Percentiles rank a stretch among this genome's conserved stretches.
Evolutionary conservation across 2,888 invertebrate genomes (phyloP).

Genomic region (Carpatolechia fugitivella): DNA sequence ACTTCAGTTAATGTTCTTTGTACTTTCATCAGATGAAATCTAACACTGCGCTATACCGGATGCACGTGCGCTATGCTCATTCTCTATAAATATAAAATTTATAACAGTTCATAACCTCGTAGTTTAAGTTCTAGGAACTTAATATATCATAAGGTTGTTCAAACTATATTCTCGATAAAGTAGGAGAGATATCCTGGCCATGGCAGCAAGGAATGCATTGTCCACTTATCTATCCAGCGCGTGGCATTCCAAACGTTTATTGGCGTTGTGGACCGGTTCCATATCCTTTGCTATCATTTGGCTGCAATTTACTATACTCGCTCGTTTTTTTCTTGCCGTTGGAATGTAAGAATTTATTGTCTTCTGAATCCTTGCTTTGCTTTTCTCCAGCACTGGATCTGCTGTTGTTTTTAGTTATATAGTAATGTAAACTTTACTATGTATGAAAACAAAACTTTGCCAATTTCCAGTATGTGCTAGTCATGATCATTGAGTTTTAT

Average conservation of each 20-base stretch:
- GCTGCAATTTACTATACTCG: constrained; percentile 25
- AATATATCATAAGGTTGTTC: neutral
- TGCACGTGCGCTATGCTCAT: neutral
- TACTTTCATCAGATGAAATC: neutral
- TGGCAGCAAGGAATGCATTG: constrained; percentile 10
- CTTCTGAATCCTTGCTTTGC: neutral
- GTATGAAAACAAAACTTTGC: too few relatives aligned
- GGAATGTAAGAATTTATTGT: neutral
- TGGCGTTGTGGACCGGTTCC: constrained; percentile 49
- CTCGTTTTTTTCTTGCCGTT: neutral
- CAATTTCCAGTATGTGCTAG: too few relatives aligned
- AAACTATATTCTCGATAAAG: neutral
- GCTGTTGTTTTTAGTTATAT: too few relatives aligned
- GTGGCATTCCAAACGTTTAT: constrained; percentile 38
- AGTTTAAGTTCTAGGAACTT: neutral
- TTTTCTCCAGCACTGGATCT: neutral
- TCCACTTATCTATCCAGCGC: constrained; percentile 1
- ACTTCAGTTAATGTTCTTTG: neutral
- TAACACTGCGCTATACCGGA: neutral
- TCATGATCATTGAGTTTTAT: too few relatives aligned
- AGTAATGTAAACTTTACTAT: too few relatives aligned
- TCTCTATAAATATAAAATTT: neutral
- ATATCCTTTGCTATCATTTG: constrained; percentile 49
- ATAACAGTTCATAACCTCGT: neutral
- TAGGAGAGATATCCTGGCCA: constrained; percentile 2